phyloP scores from a whole-genome alignment of 2,113 vertebrate species.

The Burhinus oedicnemus region DNA sequence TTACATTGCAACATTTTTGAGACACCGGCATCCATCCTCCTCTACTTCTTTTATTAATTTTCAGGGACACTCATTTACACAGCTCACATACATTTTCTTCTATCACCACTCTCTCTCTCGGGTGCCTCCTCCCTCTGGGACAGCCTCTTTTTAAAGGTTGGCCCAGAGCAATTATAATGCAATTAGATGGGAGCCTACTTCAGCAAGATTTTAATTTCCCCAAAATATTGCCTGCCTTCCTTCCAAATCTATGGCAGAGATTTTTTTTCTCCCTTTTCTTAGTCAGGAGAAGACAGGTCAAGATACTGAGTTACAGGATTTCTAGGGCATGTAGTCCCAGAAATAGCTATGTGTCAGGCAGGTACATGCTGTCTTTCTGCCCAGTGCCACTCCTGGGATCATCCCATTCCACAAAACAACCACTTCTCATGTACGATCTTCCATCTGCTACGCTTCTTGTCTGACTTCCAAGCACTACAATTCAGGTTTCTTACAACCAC shows the following conservation, averaged over 20 bases:
- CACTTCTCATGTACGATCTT: not conserved
- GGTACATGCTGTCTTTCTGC: not conserved
- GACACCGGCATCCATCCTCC: not conserved
- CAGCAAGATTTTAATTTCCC: constrained; percentile 16
- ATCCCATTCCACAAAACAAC: not conserved
- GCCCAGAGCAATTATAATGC: constrained; percentile 30
- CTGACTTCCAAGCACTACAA: not conserved
- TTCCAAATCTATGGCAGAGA: not conserved
- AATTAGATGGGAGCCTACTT: not conserved
- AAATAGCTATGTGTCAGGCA: not conserved
- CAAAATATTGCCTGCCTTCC: not conserved
- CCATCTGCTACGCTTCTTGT: not conserved
- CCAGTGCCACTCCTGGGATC: not conserved
- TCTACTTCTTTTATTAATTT: constrained; percentile 32
- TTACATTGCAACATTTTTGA: not conserved
- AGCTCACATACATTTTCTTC: not conserved
- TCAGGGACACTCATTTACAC: constrained; percentile 27
- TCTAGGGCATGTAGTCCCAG: not conserved
- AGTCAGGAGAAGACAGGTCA: not conserved
- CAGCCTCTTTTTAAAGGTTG: not conserved
- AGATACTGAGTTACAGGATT: not conserved
- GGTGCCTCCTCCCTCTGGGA: not conserved
- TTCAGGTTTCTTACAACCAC: not conserved
- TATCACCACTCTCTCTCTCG: not conserved
- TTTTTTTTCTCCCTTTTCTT: not conserved